Conservation (phyloP, 2,797 vertebrate genomes). For the Argya squamiceps region DNA sequence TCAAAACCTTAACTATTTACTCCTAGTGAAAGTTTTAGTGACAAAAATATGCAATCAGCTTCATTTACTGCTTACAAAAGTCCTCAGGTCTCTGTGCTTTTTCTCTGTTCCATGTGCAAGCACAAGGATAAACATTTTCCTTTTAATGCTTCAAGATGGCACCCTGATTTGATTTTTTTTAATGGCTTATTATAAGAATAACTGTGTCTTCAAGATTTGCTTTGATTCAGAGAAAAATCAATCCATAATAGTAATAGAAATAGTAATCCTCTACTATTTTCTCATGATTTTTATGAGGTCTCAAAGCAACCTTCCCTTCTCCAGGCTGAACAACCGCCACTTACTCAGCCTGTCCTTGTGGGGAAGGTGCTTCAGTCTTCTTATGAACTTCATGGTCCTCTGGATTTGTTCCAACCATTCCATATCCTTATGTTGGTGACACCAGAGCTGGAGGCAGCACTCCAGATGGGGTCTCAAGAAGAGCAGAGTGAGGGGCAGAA, state of each 20-base stretch:
- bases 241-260: neutral
- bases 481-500: neutral
- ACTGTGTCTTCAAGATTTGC: neutral
- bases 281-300: neutral
- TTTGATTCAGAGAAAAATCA: neutral
- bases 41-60: neutral
- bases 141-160: neutral
- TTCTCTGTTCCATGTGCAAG: neutral
- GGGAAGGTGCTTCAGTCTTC: neutral
- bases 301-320: neutral
- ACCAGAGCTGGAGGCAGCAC: neutral
- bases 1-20: neutral
- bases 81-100: neutral
- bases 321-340: neutral
- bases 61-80: neutral
- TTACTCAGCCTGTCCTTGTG: neutral
- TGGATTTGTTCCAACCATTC: neutral
- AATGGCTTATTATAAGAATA: neutral
- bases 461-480: neutral
- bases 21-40: neutral
- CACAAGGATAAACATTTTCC: neutral
- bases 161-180: neutral
- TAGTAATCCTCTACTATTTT: neutral
- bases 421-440: neutral
- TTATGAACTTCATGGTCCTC: rapidly evolving